These are phyloP conservation scores for Liodrosophila aerea DNA, from an alignment of 2,888 invertebrate species.

Conservation along the genomic window DNA sequence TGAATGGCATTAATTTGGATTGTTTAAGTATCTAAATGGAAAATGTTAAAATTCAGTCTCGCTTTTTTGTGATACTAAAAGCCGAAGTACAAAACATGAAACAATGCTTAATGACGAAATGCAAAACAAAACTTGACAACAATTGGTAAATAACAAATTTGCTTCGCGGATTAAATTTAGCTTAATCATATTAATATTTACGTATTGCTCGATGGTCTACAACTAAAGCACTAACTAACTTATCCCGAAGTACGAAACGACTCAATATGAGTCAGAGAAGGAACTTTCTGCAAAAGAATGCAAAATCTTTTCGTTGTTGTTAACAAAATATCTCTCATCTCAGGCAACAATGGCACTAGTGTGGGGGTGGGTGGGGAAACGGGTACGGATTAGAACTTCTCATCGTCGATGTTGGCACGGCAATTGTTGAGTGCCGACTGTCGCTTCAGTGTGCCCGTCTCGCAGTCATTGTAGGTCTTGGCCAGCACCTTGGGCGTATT, in stretches of 20 bases:
- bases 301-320: constrained; percentile 57
- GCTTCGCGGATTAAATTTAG: background rate
- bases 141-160: constrained; percentile 14
- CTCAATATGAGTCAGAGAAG: constrained; percentile 77
- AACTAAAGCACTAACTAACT: constrained; percentile 11
- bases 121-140: constrained; percentile 8
- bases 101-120: constrained; percentile 1
- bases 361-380: constrained; percentile 7
- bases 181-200: constrained; percentile 12
- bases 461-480: constrained; percentile 89
- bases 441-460: constrained; percentile 89
- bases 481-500: constrained; percentile 87
- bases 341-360: constrained; percentile 62
- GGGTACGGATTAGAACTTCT: constrained; percentile 74
- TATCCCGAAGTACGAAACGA: constrained; percentile 22
- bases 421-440: constrained; percentile 88
- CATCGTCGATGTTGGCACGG: constrained; percentile 81
- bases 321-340: constrained; percentile 39
- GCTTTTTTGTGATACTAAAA: constrained; percentile 34
- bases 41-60: constrained; percentile 44
- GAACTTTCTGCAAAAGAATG: constrained; percentile 63
- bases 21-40: constrained; percentile 17
- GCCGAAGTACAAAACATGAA: constrained; percentile 29
- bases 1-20: constrained; percentile 42
- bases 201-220: constrained; percentile 5